Percentiles rank a stretch among this genome's conserved stretches.
Evolutionary conservation across 1,140 invertebrate genomes (phyloP).

Genomic region (Lordiphosa mommai): DNA sequence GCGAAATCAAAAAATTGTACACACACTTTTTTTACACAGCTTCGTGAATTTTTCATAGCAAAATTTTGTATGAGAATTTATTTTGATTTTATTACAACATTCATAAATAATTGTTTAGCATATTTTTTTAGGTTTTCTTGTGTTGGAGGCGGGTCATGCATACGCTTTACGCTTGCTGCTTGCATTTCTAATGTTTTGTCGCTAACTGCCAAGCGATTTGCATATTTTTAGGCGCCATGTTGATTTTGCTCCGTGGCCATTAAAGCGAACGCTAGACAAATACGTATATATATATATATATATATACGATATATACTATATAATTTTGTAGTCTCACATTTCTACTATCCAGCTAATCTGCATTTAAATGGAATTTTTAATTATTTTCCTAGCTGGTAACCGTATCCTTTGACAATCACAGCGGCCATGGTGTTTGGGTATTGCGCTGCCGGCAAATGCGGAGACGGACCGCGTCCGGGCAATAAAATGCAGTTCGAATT

Average conservation of each 20-base stretch:
- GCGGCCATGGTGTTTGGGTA: slow-evolving; percentile 32
- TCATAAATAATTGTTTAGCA: slow-evolving; percentile 44
- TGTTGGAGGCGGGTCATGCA: slow-evolving; percentile 26
- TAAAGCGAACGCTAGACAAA: slow-evolving; percentile 42
- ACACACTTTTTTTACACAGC: slow-evolving; percentile 19
- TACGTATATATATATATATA: not conserved
- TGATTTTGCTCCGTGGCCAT: slow-evolving; percentile 42
- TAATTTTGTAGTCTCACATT: slow-evolving; percentile 64
- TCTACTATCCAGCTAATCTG: slow-evolving; percentile 68
- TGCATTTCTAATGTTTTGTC: slow-evolving; percentile 46
- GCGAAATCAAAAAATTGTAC: slow-evolving; percentile 1
- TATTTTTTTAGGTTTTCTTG: not conserved
- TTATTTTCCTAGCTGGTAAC: slow-evolving; percentile 58
- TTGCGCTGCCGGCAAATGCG: slow-evolving; percentile 2
- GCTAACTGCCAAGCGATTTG: slow-evolving; percentile 37
- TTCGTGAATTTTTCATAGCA: slow-evolving; percentile 56
- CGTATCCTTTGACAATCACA: slow-evolving; percentile 72
- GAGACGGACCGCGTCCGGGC: slow-evolving; percentile 20
- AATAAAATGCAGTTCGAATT: slow-evolving; percentile 74
- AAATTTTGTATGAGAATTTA: slow-evolving; percentile 53
- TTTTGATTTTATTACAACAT: slow-evolving; percentile 69
- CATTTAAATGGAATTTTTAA: slow-evolving; percentile 78
- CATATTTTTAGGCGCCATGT: slow-evolving; percentile 62
- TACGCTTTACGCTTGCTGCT: slow-evolving; percentile 44
- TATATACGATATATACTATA: slow-evolving; percentile 35